Conservation (phyloP, 2,113 vertebrate species). For the Excalfactoria chinensis region DNA sequence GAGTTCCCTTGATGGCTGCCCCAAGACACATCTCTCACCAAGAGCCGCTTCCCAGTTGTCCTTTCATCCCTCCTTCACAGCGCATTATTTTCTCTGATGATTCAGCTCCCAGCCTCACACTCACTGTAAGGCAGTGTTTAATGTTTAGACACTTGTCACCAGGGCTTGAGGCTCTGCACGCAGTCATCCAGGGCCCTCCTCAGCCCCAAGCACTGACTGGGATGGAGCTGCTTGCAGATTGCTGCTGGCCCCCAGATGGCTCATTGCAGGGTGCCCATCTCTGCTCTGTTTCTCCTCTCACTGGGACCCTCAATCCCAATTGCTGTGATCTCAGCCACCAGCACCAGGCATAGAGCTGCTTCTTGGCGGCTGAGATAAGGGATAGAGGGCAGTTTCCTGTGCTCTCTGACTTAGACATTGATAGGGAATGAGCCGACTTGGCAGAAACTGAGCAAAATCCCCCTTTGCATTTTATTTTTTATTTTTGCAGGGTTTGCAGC, state of each 20-base stretch:
- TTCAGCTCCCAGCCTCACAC: background rate
- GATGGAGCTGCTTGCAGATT: rapidly evolving
- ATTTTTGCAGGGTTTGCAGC: background rate
- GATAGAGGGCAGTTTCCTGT: rapidly evolving
- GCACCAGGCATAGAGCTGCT: background rate
- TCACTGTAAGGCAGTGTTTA: background rate
- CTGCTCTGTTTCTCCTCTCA: background rate
- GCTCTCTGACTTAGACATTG: background rate
- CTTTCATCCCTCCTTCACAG: background rate
- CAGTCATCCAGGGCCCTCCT: background rate
- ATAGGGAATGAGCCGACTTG: background rate
- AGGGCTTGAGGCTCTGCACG: background rate
- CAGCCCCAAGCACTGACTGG: rapidly evolving
- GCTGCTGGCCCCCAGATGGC: background rate
- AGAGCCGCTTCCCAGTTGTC: background rate
- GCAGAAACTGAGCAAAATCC: background rate
- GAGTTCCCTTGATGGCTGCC: background rate
- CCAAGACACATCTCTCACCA: rapidly evolving
- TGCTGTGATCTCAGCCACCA: background rate
- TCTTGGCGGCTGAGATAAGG: too few species aligned
- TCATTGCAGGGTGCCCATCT: background rate
- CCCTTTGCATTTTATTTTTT: background rate
- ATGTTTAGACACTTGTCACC: background rate
- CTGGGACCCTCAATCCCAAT: background rate
- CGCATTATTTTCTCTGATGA: background rate